phyloP scores from a whole-genome alignment of 2,797 vertebrate species.

The Loris lydekkerianus region DNA sequence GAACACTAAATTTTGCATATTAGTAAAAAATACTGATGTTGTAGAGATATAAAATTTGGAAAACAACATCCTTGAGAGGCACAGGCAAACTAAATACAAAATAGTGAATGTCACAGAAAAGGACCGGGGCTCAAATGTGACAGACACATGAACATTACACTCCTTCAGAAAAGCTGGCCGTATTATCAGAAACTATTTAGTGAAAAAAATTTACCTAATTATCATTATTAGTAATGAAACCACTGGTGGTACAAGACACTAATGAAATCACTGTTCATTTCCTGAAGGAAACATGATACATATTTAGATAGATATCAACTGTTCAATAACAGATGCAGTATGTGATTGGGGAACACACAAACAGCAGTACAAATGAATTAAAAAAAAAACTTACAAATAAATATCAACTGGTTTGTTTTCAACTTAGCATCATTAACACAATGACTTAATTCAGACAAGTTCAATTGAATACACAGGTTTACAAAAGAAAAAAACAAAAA shows the following conservation, averaged over 20 bases:
- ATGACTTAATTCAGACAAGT: conserved; percentile 48
- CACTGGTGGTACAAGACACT: background rate
- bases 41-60: background rate
- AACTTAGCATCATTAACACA: background rate
- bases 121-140: background rate
- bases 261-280: background rate
- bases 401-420: background rate
- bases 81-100: background rate
- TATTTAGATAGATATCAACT: background rate
- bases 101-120: conserved; percentile 9
- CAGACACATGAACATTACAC: background rate
- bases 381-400: background rate
- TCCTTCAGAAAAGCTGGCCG: conserved; percentile 16
- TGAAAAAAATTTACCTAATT: conserved; percentile 47
- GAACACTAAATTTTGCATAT: background rate
- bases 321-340: background rate
- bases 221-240: background rate
- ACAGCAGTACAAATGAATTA: background rate
- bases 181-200: conserved; percentile 3
- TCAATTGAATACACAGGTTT: background rate
- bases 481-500: conserved; percentile 40
- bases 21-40: background rate
- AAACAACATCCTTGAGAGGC: background rate
- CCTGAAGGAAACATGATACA: background rate
- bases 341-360: background rate